A percentile compares a stretch with the other conserved stretches of the same genome.
Conservation (phyloP, 2,113 vertebrate genomes). For the Corydoras sp. region DNA sequence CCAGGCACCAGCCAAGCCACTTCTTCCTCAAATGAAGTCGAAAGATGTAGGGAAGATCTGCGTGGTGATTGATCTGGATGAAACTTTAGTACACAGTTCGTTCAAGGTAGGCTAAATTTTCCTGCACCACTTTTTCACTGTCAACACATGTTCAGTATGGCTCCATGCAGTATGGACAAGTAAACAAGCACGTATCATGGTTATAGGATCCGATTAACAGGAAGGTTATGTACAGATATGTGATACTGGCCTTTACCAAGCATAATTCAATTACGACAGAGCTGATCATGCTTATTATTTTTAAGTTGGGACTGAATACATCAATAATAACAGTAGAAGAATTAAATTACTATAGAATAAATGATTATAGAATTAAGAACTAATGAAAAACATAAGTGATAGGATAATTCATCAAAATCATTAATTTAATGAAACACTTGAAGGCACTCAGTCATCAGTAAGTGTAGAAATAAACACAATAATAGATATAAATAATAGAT, state of each 20-base stretch:
- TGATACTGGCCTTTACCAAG: neutral
- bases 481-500: neutral
- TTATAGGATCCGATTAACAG: constrained; percentile 4
- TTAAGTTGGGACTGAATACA: too few relatives aligned
- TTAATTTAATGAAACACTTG: neutral
- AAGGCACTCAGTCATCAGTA: neutral
- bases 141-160: neutral
- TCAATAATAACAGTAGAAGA: too few relatives aligned
- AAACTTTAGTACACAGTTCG: constrained; percentile 75
- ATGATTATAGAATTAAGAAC: too few relatives aligned
- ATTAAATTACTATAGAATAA: too few relatives aligned
- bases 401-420: too few relatives aligned
- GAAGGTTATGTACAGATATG: constrained; percentile 10
- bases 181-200: neutral
- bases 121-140: neutral
- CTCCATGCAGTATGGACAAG: neutral
- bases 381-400: too few relatives aligned
- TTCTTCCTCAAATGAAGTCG: constrained; percentile 68
- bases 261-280: neutral
- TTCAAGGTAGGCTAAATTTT: constrained; percentile 63
- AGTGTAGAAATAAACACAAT: neutral
- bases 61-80: constrained; percentile 74
- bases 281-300: neutral
- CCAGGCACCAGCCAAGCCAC: constrained; percentile 65
- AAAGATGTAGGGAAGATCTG: constrained; percentile 73